Evolutionary conservation across 2,797 vertebrate genomes (phyloP).

Genomic region (Tokudaia tokunoshimensis): DNA sequence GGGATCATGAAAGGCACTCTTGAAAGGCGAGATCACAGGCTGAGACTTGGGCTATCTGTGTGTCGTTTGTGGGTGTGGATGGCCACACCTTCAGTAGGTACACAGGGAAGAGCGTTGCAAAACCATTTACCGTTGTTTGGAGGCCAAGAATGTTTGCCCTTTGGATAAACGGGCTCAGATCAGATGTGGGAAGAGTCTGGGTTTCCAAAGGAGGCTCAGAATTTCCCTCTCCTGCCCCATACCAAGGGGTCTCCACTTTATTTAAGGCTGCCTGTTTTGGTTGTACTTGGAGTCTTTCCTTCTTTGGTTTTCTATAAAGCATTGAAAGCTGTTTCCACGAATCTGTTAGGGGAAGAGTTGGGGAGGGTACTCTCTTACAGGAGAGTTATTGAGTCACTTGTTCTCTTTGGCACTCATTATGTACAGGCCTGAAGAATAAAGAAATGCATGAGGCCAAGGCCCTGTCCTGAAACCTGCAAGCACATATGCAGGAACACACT

Average conservation of each 20-base stretch:
- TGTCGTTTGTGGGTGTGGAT: constrained; percentile 11
- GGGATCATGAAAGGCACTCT: constrained; percentile 59
- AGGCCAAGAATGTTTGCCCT: constrained; percentile 79
- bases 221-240: background rate
- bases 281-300: constrained; percentile 37
- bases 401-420: constrained; percentile 29
- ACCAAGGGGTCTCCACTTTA: background rate
- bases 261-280: background rate
- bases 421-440: constrained; percentile 2
- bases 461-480: background rate
- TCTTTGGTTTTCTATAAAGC: background rate
- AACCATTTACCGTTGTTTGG: constrained; percentile 52
- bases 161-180: constrained; percentile 61
- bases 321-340: constrained; percentile 9
- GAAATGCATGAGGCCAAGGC: background rate
- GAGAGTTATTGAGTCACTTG: constrained; percentile 9
- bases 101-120: constrained; percentile 63
- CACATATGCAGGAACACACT: background rate
- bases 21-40: constrained; percentile 63
- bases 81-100: constrained; percentile 70
- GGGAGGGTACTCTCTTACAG: background rate
- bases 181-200: constrained; percentile 60
- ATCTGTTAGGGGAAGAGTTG: background rate
- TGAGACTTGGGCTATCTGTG: constrained; percentile 48
- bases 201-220: constrained; percentile 39